Evolutionary conservation across 2,113 vertebrate species (phyloP).

Genomic region (Apodemus speciosus): DNA sequence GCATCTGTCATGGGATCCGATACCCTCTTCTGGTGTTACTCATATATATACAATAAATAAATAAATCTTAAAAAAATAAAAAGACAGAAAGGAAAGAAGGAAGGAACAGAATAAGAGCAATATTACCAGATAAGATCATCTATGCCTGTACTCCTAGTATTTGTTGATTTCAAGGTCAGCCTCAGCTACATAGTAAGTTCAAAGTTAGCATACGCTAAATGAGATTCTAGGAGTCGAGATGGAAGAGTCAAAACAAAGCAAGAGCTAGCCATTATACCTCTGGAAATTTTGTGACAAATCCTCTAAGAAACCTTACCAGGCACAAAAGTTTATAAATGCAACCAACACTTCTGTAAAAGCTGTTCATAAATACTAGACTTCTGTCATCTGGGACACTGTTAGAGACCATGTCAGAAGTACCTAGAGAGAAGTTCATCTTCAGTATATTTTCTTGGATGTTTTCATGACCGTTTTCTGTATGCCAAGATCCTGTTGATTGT

Average conservation of each 20-base stretch:
- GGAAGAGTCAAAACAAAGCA: background rate
- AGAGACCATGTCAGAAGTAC: conserved; percentile 10
- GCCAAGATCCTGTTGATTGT: conserved; percentile 45
- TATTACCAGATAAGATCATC: background rate
- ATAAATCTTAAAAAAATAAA: no score
- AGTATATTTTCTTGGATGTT: conserved; percentile 27
- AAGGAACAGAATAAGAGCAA: background rate
- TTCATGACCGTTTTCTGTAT: conserved; percentile 32
- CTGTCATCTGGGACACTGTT: background rate
- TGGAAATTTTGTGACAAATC: background rate
- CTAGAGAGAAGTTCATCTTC: conserved; percentile 34
- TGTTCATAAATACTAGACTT: background rate
- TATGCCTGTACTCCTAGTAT: background rate
- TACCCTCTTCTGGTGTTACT: no score
- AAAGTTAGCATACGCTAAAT: background rate
- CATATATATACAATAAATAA: no score
- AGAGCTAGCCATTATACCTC: background rate
- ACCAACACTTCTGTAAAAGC: background rate
- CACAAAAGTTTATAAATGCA: conserved; percentile 50
- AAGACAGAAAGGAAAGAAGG: background rate
- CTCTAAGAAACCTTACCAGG: background rate
- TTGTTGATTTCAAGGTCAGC: background rate
- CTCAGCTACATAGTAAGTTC: background rate
- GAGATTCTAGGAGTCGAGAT: background rate
- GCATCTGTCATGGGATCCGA: no score